Evolutionary conservation across 2,113 vertebrate genomes (phyloP), one percentile per base, ranked within the genome.

Genomic region (Perccottus glenii): DNA sequence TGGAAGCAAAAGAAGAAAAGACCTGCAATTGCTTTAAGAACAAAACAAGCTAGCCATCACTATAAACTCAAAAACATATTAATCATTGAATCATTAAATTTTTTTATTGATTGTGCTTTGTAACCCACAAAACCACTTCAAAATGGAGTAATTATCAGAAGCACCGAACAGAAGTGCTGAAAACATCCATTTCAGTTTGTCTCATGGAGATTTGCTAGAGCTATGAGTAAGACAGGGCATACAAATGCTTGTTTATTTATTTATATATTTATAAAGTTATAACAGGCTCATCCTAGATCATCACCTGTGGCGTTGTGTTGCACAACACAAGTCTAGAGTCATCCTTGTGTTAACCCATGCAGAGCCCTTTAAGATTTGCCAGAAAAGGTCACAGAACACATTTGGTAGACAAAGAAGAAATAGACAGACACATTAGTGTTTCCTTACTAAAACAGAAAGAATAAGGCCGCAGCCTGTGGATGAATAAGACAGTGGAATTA

Each of bases 221-320:
- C 89, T 92, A 92, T 88, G 84, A 89, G 82, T 82, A 85, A 83
- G 80, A 88, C 80, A 77, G 84, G 82, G 88, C 72, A 70, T 90
- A 93, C 87, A 91, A 92, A 92, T 89, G 86, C 78, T 82, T 74
- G 66, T 64, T 84, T 68, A 77, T 90, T 81, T 91, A 91, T 93
- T 85, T 92, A 90, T 93, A 92, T 92, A 93, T 92, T 90, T 91
- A 93, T 93, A 92, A 92, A 86, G 85, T 87, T 84, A 75, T 84
- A 81, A 91, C 90, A 92, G 87, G 88, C 81, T 82, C 78, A 59
- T 85, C 83, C 78, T 74, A 38, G 75, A 75, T 88, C 81, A 58
- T 84, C 71, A 80, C 74, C 80, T 84, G 84, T 73, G 42, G 64
- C 46, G 74, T 77, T 59, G 67, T 86, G 73, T 85, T 53, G 67